phyloP scores from a whole-genome alignment of 2,888 invertebrate genomes.

The Apeira syringaria region DNA sequence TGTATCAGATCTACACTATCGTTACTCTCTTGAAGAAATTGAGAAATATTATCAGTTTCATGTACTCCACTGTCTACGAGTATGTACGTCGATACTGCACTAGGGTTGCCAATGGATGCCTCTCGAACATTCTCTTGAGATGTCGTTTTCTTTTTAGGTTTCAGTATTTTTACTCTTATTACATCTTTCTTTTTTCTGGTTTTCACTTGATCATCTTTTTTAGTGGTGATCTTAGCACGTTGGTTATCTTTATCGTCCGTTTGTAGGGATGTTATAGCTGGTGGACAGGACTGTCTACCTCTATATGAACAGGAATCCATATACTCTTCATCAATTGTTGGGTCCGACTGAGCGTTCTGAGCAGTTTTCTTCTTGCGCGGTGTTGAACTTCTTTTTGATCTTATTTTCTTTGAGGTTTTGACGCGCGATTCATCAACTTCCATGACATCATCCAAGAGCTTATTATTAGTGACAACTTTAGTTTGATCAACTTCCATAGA shows the following conservation, averaged over 20 bases:
- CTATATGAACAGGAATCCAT: conserved; percentile 49
- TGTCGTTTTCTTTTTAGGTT: conserved; percentile 45
- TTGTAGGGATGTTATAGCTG: conserved; percentile 38
- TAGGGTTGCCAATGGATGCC: conserved; percentile 21
- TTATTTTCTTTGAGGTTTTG: conserved; percentile 25
- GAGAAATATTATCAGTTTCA: conserved; percentile 41
- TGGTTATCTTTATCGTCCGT: conserved; percentile 30
- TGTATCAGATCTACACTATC: conserved; percentile 68
- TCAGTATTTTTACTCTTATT: conserved; percentile 70
- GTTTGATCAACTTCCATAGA: conserved; percentile 35
- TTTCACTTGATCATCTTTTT: conserved; percentile 33
- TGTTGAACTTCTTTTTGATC: conserved; percentile 55
- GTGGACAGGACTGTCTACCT: conserved; percentile 61
- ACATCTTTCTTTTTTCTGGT: conserved; percentile 59
- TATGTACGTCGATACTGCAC: conserved; percentile 39
- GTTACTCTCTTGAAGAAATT: conserved; percentile 38
- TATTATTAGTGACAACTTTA: conserved; percentile 14
- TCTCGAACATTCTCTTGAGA: conserved; percentile 20
- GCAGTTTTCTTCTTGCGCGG: conserved; percentile 48
- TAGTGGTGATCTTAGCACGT: conserved; percentile 23
- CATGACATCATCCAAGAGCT: conserved; percentile 13
- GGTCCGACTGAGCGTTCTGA: conserved; percentile 39
- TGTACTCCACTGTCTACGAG: conserved; percentile 62
- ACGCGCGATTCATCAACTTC: conserved; percentile 28
- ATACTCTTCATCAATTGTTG: conserved; percentile 59